A percentile compares a stretch with the other conserved stretches of the same genome.
phyloP scores from a whole-genome alignment of 2,113 vertebrate species.

The Taxidea taxus region DNA sequence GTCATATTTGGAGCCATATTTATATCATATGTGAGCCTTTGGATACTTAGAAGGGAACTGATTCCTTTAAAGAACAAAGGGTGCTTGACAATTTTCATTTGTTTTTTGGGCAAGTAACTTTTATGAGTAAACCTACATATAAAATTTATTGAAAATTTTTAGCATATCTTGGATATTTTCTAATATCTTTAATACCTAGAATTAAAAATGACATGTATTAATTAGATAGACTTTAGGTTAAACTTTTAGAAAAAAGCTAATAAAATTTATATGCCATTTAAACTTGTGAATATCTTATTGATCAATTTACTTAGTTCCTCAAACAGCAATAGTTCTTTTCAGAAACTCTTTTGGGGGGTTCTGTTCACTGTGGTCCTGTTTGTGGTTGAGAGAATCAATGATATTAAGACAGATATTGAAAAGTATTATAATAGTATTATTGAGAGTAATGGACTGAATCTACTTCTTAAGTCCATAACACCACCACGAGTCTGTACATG shows the following conservation, averaged over 20 bases:
- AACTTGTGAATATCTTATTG: not conserved
- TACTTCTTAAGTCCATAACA: not conserved
- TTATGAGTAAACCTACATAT: not conserved
- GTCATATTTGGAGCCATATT: not conserved
- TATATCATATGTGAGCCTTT: not conserved
- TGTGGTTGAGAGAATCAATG: not conserved
- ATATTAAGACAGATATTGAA: not conserved
- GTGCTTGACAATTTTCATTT: not conserved
- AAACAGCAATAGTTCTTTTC: not conserved
- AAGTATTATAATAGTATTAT: not conserved
- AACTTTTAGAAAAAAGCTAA: not conserved
- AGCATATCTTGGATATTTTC: not conserved
- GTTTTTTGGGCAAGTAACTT: not conserved
- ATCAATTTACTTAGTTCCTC: not conserved
- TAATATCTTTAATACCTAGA: not conserved
- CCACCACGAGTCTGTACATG: not conserved
- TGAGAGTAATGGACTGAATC: not conserved
- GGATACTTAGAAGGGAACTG: not conserved
- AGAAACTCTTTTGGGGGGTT: not conserved
- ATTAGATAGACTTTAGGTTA: not conserved
- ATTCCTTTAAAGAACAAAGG: not conserved
- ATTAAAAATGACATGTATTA: not conserved
- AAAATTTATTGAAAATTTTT: not conserved
- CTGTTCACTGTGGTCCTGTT: not conserved
- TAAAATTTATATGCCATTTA: not conserved